Percentiles rank a stretch among this genome's conserved stretches.
These are phyloP conservation scores for Rhinoraja longicauda DNA, from an alignment of 2,797 vertebrate genomes.

Conservation along the genomic window DNA sequence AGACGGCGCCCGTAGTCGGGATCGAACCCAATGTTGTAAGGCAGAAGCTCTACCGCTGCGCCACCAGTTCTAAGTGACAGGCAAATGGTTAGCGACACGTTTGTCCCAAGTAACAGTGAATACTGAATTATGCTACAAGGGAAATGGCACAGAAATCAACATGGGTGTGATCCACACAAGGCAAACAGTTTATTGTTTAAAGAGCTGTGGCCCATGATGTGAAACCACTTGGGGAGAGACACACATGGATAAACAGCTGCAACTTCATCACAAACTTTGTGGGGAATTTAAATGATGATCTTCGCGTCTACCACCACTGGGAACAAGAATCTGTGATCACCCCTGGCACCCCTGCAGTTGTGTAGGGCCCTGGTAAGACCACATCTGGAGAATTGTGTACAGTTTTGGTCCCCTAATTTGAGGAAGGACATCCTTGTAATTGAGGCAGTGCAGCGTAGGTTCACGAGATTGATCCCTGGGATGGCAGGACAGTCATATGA, in stretches of 20 bases:
- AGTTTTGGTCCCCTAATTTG: too few species aligned
- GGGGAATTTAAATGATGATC: background rate
- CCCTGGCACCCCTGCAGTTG: too few species aligned
- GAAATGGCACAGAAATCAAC: background rate
- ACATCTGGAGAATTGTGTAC: too few species aligned
- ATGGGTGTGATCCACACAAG: background rate
- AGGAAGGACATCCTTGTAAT: too few species aligned
- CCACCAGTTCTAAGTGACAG: background rate
- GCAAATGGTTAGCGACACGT: background rate
- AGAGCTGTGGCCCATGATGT: background rate
- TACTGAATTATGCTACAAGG: background rate
- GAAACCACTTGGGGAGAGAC: background rate
- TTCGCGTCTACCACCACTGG: background rate
- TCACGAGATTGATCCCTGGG: too few species aligned
- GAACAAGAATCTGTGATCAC: background rate
- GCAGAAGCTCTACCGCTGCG: too few species aligned
- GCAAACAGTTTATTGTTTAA: slow-evolving; percentile 1
- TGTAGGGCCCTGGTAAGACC: too few species aligned
- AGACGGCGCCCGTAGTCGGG: too few species aligned
- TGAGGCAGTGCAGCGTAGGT: too few species aligned
- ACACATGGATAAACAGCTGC: background rate
- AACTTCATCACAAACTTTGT: background rate
- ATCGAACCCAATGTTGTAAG: too few species aligned
- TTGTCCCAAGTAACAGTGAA: background rate
- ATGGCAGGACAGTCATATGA: too few species aligned